Percentiles rank a stretch among this genome's conserved stretches.
Conservation (phyloP, 2,888 invertebrate species). For the Leptopilina myrica region DNA sequence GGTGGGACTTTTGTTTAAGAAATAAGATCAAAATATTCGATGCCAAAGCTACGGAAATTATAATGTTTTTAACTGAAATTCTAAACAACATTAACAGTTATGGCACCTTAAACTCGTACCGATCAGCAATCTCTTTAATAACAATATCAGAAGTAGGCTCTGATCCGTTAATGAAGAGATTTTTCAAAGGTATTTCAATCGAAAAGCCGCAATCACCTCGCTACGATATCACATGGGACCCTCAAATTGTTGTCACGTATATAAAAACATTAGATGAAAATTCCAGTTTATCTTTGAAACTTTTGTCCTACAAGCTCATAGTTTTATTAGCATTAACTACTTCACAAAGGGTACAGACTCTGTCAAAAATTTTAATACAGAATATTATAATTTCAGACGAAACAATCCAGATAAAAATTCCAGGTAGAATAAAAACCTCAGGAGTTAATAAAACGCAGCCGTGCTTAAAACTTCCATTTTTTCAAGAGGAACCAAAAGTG, state of each 20-base stretch:
- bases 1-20: conserved; percentile 51
- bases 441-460: too few species aligned
- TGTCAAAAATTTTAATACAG: too few species aligned
- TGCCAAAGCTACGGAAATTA: not conserved
- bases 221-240: conserved; percentile 64
- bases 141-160: conserved; percentile 27
- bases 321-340: too few species aligned
- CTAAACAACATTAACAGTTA: conserved; percentile 41
- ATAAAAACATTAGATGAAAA: conserved; percentile 4
- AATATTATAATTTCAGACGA: too few species aligned
- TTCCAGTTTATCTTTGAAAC: not conserved
- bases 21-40: not conserved
- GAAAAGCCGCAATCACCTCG: conserved; percentile 49
- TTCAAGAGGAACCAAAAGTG: too few species aligned
- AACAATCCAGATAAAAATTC: too few species aligned
- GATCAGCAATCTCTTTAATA: conserved; percentile 49
- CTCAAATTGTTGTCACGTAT: conserved; percentile 30
- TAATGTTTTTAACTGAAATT: conserved; percentile 1
- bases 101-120: conserved; percentile 45
- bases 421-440: too few species aligned
- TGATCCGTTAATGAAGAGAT: conserved; percentile 45
- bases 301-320: not conserved
- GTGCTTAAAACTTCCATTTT: too few species aligned
- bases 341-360: too few species aligned
- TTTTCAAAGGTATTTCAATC: conserved; percentile 48